Evolutionary conservation across 1,140 invertebrate genomes (phyloP), one percentile per base, ranked within the genome.

Genomic region (Drosophila sulfurigaster): DNA sequence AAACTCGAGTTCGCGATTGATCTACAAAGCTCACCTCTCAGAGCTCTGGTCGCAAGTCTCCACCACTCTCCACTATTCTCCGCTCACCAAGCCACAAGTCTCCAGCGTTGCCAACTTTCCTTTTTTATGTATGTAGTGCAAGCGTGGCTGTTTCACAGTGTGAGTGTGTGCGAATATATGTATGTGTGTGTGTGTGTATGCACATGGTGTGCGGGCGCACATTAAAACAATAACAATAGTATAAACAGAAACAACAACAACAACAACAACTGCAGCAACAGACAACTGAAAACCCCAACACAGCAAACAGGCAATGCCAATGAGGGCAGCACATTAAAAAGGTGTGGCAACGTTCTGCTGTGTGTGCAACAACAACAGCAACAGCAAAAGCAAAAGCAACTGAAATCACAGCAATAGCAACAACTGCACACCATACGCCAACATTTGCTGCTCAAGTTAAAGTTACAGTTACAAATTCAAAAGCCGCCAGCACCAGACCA

Each of bases 131-230:
- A 30, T 60, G 38, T 60, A 30, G 10, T 62, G 25, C 5, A 51
- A 11, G 2, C 13, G 38, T 66, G 65, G 20, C 20, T 25, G 20
- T 25, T 25, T 25, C 3, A 25, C 3, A 46, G 2, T 45, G 38
- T 65, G n/a, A 15, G 49, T 54, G 25, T 65, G 49, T 45, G 38
- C 51, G 48, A 25, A 4, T 54, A 32, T 25, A 25, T 65, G 41
- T 52, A n/a, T 64, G 30, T 57, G 35, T 59, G 43, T 62, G 15
- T 59, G 49, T 74, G 30, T 78, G 66, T 80, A 48, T 35, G 57
- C 11, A 60, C 56, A 62, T 56, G 81, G 78, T 86, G 80, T 82
- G 83, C 80, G 83, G 80, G 80, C 79, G 82, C 76, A 63, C 68
- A 79, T 71, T 87, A 75, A 85, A 78, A 81, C 81, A 67, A 86